Evolutionary conservation across 64 coral and sea anemone species (phyloP), one percentile per base, ranked within the genome.

Genomic region (Actinia tenebrosa): DNA sequence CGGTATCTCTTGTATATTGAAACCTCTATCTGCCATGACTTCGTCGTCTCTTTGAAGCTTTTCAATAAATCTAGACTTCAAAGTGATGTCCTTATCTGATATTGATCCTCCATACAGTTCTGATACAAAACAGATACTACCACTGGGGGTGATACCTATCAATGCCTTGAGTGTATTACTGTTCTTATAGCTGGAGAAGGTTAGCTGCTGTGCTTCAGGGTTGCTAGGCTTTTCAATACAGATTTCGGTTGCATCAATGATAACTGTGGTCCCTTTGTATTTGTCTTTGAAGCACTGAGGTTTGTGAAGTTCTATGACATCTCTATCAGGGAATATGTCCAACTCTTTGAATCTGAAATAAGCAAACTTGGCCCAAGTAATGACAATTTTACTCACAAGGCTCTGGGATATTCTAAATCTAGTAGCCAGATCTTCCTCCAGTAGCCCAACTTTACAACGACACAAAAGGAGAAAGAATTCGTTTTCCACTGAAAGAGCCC

Each of bases 111-210:
- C 87, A 80, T 80, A 88, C 68, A 80, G 52, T 80, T 87, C 46
- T 53, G 55, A 88, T 13, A 88, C 77, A 60, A 88, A 88, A 79
- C 69, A 79, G 47, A 88, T 13, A 58, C 56, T 88, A 80, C 87
- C 87, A 87, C 86, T 87, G 55, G 86, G 86, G 42, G 80, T 77
- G 84, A 92, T 53, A 14, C 50, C 83, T 20, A 85, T 42, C 78
- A 92, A 87, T 16, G 79, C 90, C 86, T 87, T 92, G 30, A 87
- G 78, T 45, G 90, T 92, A 75, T 92, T 92, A 50, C 80, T 87
- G 61, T 92, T 92, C 63, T 87, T 92, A 79, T 87, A 84, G 53
- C 85, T 68, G 22, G 90, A 92, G 46, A 92, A 92, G 19, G 90
- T 92, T 45, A 88, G 26, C 58, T 91, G 89, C 64, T 87, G 86